phyloP scores from a whole-genome alignment of 1,140 invertebrate genomes.

The Dreissena polymorpha region DNA sequence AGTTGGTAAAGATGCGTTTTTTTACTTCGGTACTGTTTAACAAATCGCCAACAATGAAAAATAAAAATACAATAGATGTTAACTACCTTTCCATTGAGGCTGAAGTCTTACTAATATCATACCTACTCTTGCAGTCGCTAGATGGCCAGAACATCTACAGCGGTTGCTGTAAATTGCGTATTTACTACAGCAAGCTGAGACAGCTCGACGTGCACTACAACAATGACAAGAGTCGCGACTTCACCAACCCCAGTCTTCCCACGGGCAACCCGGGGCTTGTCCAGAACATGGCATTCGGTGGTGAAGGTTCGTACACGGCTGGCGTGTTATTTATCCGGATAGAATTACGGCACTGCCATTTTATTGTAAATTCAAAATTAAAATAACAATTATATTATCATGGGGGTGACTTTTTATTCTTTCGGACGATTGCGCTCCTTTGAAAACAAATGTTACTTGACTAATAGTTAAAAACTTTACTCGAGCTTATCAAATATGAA shows the following conservation, averaged over 20 bases:
- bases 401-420: too few relatives aligned
- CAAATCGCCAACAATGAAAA: too few relatives aligned
- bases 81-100: background rate
- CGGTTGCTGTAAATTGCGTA: slow-evolving; percentile 98
- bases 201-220: slow-evolving; percentile 99
- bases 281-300: slow-evolving; percentile 66
- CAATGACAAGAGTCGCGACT: slow-evolving; percentile 99
- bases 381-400: too few relatives aligned
- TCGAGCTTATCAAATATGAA: too few relatives aligned
- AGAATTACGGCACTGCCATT: too few relatives aligned
- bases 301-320: slow-evolving; percentile 48
- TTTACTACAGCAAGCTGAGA: slow-evolving; percentile 99
- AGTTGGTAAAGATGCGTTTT: too few relatives aligned
- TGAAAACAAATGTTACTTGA: too few relatives aligned
- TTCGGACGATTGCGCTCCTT: too few relatives aligned
- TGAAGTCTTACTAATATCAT: background rate
- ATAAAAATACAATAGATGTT: background rate
- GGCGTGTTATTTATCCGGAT: too few relatives aligned
- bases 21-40: too few relatives aligned
- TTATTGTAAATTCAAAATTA: too few relatives aligned
- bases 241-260: slow-evolving; percentile 97
- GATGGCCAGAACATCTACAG: slow-evolving; percentile 99
- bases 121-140: slow-evolving; percentile 87
- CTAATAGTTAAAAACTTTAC: too few relatives aligned
- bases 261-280: slow-evolving; percentile 88